Percentiles rank a stretch among this genome's conserved stretches.
Conservation (phyloP, 1,140 invertebrate genomes). For the Apis dorsata region DNA sequence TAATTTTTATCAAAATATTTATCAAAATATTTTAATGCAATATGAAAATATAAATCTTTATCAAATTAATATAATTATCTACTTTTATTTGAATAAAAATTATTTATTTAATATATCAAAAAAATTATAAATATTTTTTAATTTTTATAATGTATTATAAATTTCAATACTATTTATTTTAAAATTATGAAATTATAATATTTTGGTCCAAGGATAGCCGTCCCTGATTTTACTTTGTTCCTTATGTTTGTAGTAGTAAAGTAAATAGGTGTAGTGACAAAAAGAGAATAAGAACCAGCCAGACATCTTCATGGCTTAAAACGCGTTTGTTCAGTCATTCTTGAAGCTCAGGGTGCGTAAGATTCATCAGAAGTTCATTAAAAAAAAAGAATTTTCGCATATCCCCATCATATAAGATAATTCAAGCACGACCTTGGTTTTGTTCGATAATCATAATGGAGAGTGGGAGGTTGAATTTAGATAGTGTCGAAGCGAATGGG, state of each 20-base stretch:
- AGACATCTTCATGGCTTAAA: constrained; percentile 19
- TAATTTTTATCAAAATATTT: not conserved
- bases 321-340: constrained; percentile 5
- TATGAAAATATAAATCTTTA: not conserved
- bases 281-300: constrained; percentile 26
- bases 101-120: not conserved
- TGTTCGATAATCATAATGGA: constrained; percentile 48
- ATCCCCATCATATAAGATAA: not conserved
- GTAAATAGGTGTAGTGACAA: constrained; percentile 34
- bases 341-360: not conserved
- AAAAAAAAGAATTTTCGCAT: not conserved
- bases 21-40: no score
- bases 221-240: constrained; percentile 2
- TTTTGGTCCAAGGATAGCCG: constrained; percentile 5
- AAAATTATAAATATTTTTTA: no score
- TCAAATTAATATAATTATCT: not conserved
- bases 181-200: not conserved
- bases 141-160: not conserved
- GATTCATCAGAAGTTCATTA: no score
- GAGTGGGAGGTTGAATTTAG: constrained; percentile 62
- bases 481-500: constrained; percentile 61
- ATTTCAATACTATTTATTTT: not conserved
- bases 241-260: constrained; percentile 13
- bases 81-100: not conserved
- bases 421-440: constrained; percentile 12